Base-by-base conservation (phyloP, 1,140 invertebrate species). In the Diorhabda sublineata region DNA sequence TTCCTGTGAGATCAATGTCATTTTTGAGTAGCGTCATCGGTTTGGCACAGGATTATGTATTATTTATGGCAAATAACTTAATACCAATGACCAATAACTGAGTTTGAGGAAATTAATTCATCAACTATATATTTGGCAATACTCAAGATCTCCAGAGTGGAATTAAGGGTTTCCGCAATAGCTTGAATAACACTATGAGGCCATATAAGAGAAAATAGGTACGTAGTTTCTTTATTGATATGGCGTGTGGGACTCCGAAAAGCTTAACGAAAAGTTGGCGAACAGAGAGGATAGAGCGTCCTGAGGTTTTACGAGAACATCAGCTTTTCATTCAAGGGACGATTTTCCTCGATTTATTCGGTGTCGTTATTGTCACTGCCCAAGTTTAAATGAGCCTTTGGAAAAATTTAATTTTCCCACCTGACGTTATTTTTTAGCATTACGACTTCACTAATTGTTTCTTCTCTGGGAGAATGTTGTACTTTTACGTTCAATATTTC, bases 191-290 rank as follows among this genome's bases (percentile, higher is more conserved):
- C 47, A 52, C 47, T 52, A 52, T 52, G 47, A 52, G 47, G n/a
- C 47, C 47, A n/a, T 52, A 26, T 26, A 26, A n/a, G 47, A 52
- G 47, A 52, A n/a, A 52, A n/a, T 8, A 52, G n/a, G n/a, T 52
- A 52, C 47, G 47, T 52, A 52, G 47, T 52, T 52, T 52, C n/a
- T 52, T 52, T 52, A 52, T 52, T 52, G 47, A 52, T 52, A 52
- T 52, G 47, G 47, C 47, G 47, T n/a, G 47, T 52, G 47, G 47
- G 47, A 52, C 6, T 3, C 47, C n/a, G 47, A 52, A 52, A 52
- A 52, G 47, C 47, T 52, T 4, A 52, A 52, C 47, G 47, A 8
- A 52, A n/a, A 52, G 47, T 52, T 52, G 47, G 47, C 2, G 47
- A 52, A 52, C 47, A 52, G 47, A 4, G 26, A 52, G 6, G 47